Evolutionary conservation across 2,888 invertebrate species (phyloP).

Genomic region (Callimorpha dominula): DNA sequence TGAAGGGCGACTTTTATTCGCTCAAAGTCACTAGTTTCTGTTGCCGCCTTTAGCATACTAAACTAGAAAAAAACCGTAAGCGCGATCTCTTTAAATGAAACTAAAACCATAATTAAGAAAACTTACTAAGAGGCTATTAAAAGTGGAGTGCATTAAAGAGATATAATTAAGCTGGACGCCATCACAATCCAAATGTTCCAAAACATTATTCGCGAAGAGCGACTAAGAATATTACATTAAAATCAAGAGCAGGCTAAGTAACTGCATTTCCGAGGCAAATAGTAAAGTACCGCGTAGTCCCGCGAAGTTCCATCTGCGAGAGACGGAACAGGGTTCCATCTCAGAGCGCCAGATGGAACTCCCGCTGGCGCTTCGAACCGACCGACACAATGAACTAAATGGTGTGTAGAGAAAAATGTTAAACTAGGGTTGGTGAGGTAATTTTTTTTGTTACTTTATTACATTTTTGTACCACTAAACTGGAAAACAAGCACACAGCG

Average conservation of each 20-base stretch:
- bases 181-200: slow-evolving; percentile 53
- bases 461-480: background rate
- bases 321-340: slow-evolving; percentile 35
- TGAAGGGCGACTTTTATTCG: too few species aligned
- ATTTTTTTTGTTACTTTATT: background rate
- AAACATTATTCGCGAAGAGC: slow-evolving; percentile 58
- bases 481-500: background rate
- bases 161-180: slow-evolving; percentile 58
- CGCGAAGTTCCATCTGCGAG: slow-evolving; percentile 40
- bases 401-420: slow-evolving; percentile 58
- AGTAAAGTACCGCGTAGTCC: slow-evolving; percentile 34
- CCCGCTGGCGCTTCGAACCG: slow-evolving; percentile 32
- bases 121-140: slow-evolving; percentile 45
- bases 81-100: background rate
- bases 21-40: too few species aligned
- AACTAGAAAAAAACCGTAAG: background rate
- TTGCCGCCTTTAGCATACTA: background rate
- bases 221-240: slow-evolving; percentile 65
- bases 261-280: slow-evolving; percentile 60
- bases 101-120: slow-evolving; percentile 33
- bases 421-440: slow-evolving; percentile 36
- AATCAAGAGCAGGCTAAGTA: slow-evolving; percentile 63
- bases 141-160: slow-evolving; percentile 54
- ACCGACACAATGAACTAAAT: slow-evolving; percentile 59
- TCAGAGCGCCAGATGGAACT: slow-evolving; percentile 41